These are phyloP conservation scores for Etheostoma spectabile DNA, from an alignment of 2,113 vertebrate genomes.

Conservation along the genomic window DNA sequence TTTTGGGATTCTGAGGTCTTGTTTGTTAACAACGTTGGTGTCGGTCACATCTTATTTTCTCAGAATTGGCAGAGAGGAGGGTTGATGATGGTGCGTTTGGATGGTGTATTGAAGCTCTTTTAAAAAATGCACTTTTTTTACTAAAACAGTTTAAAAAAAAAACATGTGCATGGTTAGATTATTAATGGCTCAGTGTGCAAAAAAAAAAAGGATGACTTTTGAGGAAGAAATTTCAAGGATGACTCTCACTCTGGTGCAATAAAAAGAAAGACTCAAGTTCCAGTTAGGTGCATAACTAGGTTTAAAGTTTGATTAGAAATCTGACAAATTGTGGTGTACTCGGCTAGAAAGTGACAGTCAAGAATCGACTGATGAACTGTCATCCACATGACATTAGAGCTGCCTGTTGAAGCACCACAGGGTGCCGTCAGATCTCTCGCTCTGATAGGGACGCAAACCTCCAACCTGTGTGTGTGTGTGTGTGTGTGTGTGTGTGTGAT, in stretches of 20 bases:
- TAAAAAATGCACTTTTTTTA: neutral
- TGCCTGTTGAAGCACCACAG: constrained; percentile 52
- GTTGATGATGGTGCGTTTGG: neutral
- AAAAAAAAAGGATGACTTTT: no score
- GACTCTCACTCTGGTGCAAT: neutral
- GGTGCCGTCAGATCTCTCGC: constrained; percentile 54
- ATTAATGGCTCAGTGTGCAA: neutral
- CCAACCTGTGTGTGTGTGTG: constrained; percentile 50
- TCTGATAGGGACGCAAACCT: constrained; percentile 49
- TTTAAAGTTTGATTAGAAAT: neutral
- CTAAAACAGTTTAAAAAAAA: neutral
- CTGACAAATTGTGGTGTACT: neutral
- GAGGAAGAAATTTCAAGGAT: neutral
- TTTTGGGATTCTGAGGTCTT: constrained; percentile 11
- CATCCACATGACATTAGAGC: constrained; percentile 43
- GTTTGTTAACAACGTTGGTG: constrained; percentile 11
- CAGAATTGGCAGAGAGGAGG: neutral
- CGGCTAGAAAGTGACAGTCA: constrained; percentile 18
- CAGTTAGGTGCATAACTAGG: neutral
- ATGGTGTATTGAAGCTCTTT: neutral
- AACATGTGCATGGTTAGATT: neutral
- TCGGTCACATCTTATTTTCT: constrained; percentile 26
- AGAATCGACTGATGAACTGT: constrained; percentile 36
- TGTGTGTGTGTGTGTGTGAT: neutral
- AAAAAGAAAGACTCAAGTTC: constrained; percentile 13